phyloP scores from a whole-genome alignment of 2,113 vertebrate genomes.

The Entomyzon cyanotis region DNA sequence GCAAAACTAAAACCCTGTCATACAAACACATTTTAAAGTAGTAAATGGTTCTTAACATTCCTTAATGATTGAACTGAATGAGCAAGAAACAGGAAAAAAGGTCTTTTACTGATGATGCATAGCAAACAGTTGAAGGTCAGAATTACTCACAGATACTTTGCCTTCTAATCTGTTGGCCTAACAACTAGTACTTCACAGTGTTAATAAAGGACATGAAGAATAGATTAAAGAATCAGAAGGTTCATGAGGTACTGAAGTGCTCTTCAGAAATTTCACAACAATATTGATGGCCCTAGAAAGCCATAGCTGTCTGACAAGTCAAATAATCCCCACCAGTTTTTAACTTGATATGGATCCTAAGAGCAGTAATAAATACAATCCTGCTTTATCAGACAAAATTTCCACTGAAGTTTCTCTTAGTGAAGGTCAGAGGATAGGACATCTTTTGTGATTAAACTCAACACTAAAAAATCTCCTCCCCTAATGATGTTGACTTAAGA shows the following conservation, averaged over 20 bases:
- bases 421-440: background rate
- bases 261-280: background rate
- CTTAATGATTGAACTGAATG: background rate
- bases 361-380: background rate
- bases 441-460: background rate
- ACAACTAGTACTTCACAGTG: background rate
- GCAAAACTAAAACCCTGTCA: background rate
- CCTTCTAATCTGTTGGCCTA: background rate
- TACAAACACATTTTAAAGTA: background rate
- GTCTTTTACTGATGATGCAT: background rate
- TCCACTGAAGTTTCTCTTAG: background rate
- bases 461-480: background rate
- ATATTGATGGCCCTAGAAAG: background rate
- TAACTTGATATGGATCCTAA: background rate
- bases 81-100: background rate
- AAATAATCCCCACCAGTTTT: background rate
- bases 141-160: background rate
- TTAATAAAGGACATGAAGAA: background rate
- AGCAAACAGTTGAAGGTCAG: background rate
- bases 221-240: background rate
- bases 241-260: background rate
- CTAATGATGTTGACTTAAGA: background rate
- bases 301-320: background rate
- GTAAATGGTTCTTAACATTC: background rate
- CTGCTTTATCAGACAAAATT: background rate